A percentile compares a stretch with the other conserved stretches of the same genome.
phyloP scores from a whole-genome alignment of 53 echinoderm and acorn worm species.

The Antedon mediterranea region DNA sequence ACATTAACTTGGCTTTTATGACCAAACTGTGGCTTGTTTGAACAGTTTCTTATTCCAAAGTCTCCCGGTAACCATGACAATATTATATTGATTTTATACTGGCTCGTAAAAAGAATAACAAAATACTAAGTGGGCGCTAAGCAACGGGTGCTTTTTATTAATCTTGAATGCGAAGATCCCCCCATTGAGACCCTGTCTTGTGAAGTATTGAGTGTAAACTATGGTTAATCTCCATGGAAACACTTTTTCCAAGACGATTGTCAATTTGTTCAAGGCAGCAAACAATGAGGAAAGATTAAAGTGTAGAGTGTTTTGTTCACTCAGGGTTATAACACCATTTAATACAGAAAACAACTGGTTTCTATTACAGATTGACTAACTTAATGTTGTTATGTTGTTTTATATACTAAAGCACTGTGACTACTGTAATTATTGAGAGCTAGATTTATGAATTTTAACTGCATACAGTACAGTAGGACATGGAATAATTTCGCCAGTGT shows the following conservation, averaged over 20 bases:
- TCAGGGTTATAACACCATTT: background rate
- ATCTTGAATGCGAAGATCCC: background rate
- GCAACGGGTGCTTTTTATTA: slow-evolving; percentile 7
- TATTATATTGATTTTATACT: slow-evolving; percentile 1
- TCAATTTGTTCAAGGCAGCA: background rate
- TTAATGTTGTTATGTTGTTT: too few species aligned
- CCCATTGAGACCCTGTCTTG: background rate
- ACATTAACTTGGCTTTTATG: background rate
- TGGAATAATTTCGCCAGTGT: too few species aligned
- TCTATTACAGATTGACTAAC: too few species aligned
- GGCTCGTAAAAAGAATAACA: background rate
- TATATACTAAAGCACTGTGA: too few species aligned
- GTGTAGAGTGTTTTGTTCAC: background rate
- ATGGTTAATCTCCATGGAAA: background rate
- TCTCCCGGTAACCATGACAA: slow-evolving; percentile 6
- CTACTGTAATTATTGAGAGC: too few species aligned
- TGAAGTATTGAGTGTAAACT: background rate
- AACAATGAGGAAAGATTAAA: background rate
- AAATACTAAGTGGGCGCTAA: background rate
- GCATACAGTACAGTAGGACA: too few species aligned
- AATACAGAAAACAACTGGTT: too few species aligned
- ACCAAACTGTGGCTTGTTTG: background rate
- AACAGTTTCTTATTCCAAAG: slow-evolving; percentile 8
- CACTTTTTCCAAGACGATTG: background rate
- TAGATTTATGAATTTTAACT: too few species aligned